Base-by-base conservation (phyloP, 1,140 invertebrate species). In the Drosophila pruinosa region DNA sequence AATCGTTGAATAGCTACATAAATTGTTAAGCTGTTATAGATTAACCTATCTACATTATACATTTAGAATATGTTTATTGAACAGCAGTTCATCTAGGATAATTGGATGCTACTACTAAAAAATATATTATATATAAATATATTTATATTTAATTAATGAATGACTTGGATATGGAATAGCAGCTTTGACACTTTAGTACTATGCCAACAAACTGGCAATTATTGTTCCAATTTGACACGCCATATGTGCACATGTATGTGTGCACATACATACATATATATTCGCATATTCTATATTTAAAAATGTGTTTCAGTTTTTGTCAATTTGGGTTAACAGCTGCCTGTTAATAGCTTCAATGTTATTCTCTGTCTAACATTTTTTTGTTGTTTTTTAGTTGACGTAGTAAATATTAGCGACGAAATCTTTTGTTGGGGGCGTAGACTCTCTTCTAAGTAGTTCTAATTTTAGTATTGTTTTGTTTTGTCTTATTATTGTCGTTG, bases 301-400 rank as follows among this genome's bases (percentile, higher is more conserved):
- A 26, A 5, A 50, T 31, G 24, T 34, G 24, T 31, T 24, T 22
- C 14, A 34, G 8, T 43, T 26, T 15, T 5, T 31, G 39, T 45
- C 24, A 58, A 45, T 58, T 58, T 68, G 38, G 45, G 45, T 50
- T 50, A 59, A 64, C 59, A 45, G 48, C 50, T 31, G 43, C 15
- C 43, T 41, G 54, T 59, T 68, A 68, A 50, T 48, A 53, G 47
- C 36, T 63, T 34, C 36, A 59, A 62, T 61, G 56, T 31, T 52
- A 34, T 17, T 34, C 19, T 31, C 26, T 8, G 38, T 10, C 26
- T 28, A 15, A 24, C 47, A 34, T 43, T 14, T 61, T 48, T 45
- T 50, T 48, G 10, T 48, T 28, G 10, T 48, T 48, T 48, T 28
- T 8, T 28, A 8, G 45, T 19, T 48, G 45, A 48, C 24, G 45